Conservation (phyloP, 2,797 vertebrate genomes). For the Spinibarbus caldwelli region DNA sequence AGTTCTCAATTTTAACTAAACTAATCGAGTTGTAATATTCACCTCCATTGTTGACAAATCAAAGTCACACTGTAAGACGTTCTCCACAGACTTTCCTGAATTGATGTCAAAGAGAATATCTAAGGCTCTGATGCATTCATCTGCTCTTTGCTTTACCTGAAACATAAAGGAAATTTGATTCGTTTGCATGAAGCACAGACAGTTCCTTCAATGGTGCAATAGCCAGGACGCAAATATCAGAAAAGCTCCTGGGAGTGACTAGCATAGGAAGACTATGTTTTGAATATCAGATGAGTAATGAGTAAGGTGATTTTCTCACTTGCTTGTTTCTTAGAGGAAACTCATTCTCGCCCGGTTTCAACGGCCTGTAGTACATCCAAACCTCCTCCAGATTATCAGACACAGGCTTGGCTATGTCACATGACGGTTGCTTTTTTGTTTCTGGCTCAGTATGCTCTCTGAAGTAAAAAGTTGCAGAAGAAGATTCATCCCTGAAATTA, state of each 20-base stretch:
- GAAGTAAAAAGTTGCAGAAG: constrained; percentile 88
- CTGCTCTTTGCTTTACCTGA: constrained; percentile 87
- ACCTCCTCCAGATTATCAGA: constrained; percentile 72
- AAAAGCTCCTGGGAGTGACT: neutral
- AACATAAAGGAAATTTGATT: neutral
- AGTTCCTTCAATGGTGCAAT: neutral
- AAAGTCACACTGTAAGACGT: constrained; percentile 83
- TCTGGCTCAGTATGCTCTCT: constrained; percentile 70
- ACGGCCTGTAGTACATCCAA: constrained; percentile 88
- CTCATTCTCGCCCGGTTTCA: constrained; percentile 79
- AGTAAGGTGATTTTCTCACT: constrained; percentile 70
- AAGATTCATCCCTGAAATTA: constrained; percentile 85
- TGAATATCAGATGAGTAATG: neutral
- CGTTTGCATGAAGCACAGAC: neutral
- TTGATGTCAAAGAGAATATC: constrained; percentile 84
- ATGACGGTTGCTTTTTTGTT: constrained; percentile 44
- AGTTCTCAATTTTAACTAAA: neutral
- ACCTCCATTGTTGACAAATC: constrained; percentile 86
- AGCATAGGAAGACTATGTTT: neutral
- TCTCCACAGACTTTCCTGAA: constrained; percentile 78
- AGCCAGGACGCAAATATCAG: neutral
- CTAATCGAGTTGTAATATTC: constrained; percentile 26
- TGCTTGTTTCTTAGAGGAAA: constrained; percentile 83
- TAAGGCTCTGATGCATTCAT: constrained; percentile 89
- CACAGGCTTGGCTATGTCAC: constrained; percentile 45